These are phyloP conservation scores for Prosopocoilus inquinatus DNA, from an alignment of 2,888 invertebrate species.

Conservation along the genomic window DNA sequence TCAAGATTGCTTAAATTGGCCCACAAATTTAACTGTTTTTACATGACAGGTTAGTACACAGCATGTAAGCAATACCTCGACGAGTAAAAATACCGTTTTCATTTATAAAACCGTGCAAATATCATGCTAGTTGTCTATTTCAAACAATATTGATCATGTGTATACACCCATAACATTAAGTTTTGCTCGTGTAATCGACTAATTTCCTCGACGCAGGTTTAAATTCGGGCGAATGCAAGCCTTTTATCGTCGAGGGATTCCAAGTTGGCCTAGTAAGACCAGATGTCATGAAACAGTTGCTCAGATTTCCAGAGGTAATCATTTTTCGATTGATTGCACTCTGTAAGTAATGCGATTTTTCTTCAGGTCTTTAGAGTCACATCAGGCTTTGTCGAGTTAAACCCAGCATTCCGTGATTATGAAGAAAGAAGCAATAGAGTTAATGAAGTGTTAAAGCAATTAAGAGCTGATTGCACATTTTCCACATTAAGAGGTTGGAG, in stretches of 20 bases:
- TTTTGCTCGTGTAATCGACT: conserved; percentile 15
- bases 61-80: conserved; percentile 2
- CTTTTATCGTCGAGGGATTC: conserved; percentile 84
- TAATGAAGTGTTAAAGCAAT: conserved; percentile 74
- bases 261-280: conserved; percentile 87
- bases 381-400: conserved; percentile 74
- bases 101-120: conserved; percentile 28
- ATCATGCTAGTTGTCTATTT: conserved; percentile 16
- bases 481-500: conserved; percentile 88
- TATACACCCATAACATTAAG: conserved; percentile 21
- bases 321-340: conserved; percentile 10
- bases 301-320: conserved; percentile 76
- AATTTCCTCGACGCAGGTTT: conserved; percentile 59
- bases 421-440: conserved; percentile 75
- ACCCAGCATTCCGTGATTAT: conserved; percentile 85
- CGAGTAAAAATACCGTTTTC: conserved; percentile 15
- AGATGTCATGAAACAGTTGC: conserved; percentile 78
- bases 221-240: conserved; percentile 75
- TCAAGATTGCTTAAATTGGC: conserved; percentile 76
- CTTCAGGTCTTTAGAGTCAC: conserved; percentile 69
- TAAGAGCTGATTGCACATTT: conserved; percentile 73
- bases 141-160: conserved; percentile 26
- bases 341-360: conserved; percentile 6
- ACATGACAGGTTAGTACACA: conserved; percentile 70
- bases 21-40: conserved; percentile 86